Conservation (phyloP, 2,797 vertebrate genomes). For the Delichon dasypus region DNA sequence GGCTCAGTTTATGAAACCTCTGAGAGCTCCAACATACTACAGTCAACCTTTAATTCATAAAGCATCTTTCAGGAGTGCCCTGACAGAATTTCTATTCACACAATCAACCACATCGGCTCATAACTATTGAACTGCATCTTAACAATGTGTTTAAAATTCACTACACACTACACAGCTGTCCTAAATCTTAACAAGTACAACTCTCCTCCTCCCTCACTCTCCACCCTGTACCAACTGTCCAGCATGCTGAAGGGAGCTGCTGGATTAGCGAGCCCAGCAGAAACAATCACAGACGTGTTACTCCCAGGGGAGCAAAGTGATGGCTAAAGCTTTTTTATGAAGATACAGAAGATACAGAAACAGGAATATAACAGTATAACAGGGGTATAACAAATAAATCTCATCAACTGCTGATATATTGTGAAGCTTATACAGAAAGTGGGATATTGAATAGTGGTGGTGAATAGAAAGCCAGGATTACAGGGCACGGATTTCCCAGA, state of each 20-base stretch:
- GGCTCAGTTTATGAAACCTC: not conserved
- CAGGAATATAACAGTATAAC: constrained; percentile 32
- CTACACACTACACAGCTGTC: not conserved
- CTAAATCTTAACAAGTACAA: not conserved
- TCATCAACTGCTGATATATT: constrained; percentile 54
- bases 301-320: constrained; percentile 14
- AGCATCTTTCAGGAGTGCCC: constrained; percentile 13
- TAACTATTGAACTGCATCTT: constrained; percentile 44
- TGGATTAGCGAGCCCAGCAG: constrained; percentile 48
- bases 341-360: too few species aligned
- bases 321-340: constrained; percentile 55
- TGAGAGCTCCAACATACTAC: not conserved
- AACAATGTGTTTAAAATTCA: constrained; percentile 52
- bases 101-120: not conserved
- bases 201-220: not conserved
- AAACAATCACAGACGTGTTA: constrained; percentile 38
- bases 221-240: not conserved
- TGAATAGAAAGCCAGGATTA: constrained; percentile 67
- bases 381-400: constrained; percentile 61
- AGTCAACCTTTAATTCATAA: not conserved
- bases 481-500: constrained; percentile 54
- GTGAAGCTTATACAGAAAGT: constrained; percentile 54
- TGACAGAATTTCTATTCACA: not conserved
- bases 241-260: constrained; percentile 1
- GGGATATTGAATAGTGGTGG: constrained; percentile 57